phyloP scores from a whole-genome alignment of 2,888 invertebrate genomes.

The Cantharis rufa region DNA sequence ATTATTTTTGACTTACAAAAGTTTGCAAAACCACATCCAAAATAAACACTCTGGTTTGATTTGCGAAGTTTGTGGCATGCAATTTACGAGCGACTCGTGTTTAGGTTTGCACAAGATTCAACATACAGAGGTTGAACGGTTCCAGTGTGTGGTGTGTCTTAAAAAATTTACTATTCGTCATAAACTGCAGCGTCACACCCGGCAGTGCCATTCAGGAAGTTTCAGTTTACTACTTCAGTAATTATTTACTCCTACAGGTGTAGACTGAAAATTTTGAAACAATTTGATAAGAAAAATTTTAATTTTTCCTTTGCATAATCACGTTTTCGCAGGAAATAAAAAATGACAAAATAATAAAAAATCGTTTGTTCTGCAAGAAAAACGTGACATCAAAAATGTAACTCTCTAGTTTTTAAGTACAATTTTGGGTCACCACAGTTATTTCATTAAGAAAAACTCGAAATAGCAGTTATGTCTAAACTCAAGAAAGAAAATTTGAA shows the following conservation, averaged over 20 bases:
- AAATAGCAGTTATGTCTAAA: no score
- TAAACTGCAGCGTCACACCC: not conserved
- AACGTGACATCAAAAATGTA: not conserved
- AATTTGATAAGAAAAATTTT: no score
- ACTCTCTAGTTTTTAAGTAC: not conserved
- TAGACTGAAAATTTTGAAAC: no score
- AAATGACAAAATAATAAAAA: not conserved
- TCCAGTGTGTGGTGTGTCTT: constrained; percentile 4
- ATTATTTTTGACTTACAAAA: not conserved
- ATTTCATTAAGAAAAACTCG: not conserved
- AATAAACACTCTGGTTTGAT: constrained; percentile 1
- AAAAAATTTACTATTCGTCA: constrained; percentile 1
- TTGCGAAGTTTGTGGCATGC: constrained; percentile 6
- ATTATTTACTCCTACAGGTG: no score
- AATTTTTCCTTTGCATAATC: no score
- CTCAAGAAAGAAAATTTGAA: no score
- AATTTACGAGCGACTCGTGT: not conserved
- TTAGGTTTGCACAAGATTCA: not conserved
- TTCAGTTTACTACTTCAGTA: constrained; percentile 2
- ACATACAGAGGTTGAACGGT: not conserved
- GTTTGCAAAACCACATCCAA: not conserved
- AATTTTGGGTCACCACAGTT: not conserved
- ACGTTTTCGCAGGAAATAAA: not conserved
- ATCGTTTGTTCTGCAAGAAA: not conserved
- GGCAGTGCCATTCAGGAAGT: constrained; percentile 5